These are phyloP conservation scores for Globia sparganii DNA, from an alignment of 2,888 invertebrate species.

Conservation along the genomic window DNA sequence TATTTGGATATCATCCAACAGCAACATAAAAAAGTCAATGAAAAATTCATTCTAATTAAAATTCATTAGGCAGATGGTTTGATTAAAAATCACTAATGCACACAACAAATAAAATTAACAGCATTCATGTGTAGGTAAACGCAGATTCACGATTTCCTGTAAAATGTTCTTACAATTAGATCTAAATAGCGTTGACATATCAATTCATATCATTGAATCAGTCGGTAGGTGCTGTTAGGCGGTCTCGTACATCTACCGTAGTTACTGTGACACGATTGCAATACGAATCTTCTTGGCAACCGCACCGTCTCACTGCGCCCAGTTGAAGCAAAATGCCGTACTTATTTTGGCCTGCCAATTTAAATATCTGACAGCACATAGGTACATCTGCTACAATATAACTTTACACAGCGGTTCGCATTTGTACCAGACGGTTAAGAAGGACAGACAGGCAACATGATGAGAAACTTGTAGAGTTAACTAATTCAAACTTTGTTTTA, in stretches of 20 bases:
- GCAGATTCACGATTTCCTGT: conserved; percentile 19
- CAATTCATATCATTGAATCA: conserved; percentile 43
- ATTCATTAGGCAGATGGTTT: neutral
- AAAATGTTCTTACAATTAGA: conserved; percentile 25
- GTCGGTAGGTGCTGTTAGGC: conserved; percentile 59
- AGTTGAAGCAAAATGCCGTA: conserved; percentile 90
- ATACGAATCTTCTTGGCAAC: conserved; percentile 88
- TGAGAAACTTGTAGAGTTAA: conserved; percentile 64
- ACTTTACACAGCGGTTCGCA: conserved; percentile 72
- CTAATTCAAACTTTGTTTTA: conserved; percentile 61
- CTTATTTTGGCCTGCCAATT: conserved; percentile 91
- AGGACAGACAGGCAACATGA: conserved; percentile 71
- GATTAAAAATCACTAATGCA: conserved; percentile 16
- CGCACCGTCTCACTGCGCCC: conserved; percentile 80
- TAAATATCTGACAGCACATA: conserved; percentile 81
- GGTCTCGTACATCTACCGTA: conserved; percentile 63
- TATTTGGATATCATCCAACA: conserved; percentile 59
- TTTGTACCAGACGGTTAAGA: conserved; percentile 71
- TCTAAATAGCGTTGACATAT: conserved; percentile 36
- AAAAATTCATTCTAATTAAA: conserved; percentile 20
- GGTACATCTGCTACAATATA: conserved; percentile 72
- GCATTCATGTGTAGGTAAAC: conserved; percentile 23
- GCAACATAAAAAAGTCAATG: conserved; percentile 26
- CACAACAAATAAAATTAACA: conserved; percentile 3
- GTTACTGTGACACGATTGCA: conserved; percentile 83